Percentiles rank a stretch among this genome's conserved stretches.
phyloP scores from a whole-genome alignment of 2,113 vertebrate genomes.

The Mungos mungo region DNA sequence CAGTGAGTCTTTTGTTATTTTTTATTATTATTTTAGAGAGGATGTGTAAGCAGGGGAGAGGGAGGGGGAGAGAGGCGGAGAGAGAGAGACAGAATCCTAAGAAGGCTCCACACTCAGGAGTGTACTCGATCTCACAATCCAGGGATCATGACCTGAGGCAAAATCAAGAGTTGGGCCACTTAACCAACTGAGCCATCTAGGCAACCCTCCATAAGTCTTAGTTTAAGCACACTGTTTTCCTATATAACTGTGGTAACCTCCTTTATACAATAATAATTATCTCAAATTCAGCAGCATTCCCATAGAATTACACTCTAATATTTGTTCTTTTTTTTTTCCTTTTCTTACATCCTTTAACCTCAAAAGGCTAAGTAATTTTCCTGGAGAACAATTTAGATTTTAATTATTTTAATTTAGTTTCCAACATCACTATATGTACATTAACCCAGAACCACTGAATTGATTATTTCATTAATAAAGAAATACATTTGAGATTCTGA shows the following conservation, averaged over 20 bases:
- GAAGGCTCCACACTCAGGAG: too few relatives aligned
- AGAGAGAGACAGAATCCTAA: too few relatives aligned
- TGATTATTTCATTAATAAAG: slow-evolving; percentile 44
- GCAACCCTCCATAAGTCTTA: neutral
- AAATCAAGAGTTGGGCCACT: too few relatives aligned
- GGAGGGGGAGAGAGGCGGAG: too few relatives aligned
- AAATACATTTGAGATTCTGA: slow-evolving; percentile 28
- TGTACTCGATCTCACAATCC: too few relatives aligned
- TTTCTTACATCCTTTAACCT: slow-evolving; percentile 11
- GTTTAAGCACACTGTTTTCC: slow-evolving; percentile 30
- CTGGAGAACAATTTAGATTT: slow-evolving; percentile 45
- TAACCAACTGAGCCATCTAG: too few relatives aligned
- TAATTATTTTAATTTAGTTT: slow-evolving; percentile 56
- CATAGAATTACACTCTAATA: slow-evolving; percentile 54
- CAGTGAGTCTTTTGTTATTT: slow-evolving; percentile 24
- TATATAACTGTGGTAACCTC: neutral
- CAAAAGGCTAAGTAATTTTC: slow-evolving; percentile 47
- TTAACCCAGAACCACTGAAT: slow-evolving; percentile 45
- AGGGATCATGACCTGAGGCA: too few relatives aligned
- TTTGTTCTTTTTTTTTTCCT: neutral
- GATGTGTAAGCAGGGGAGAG: too few relatives aligned
- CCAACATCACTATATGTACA: slow-evolving; percentile 16
- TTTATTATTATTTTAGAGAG: too few relatives aligned
- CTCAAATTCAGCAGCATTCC: slow-evolving; percentile 50
- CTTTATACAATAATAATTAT: slow-evolving; percentile 30